Conservation (phyloP, 2,797 vertebrate genomes). For the Phalanger gymnotis region DNA sequence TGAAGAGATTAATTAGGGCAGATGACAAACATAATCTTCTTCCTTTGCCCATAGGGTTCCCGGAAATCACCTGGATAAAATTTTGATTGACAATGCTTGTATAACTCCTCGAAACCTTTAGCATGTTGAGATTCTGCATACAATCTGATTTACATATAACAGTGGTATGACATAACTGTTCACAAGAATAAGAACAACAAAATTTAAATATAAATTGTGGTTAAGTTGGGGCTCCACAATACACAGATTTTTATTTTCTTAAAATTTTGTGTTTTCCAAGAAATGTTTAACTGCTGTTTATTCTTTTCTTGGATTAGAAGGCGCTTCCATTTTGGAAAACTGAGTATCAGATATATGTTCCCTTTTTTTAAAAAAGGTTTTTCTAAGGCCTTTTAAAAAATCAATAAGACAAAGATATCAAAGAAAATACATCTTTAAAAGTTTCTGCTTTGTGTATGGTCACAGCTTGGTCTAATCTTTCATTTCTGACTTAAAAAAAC, state of each 20-base stretch:
- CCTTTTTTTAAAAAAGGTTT: neutral
- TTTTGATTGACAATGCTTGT: neutral
- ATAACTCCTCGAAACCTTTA: neutral
- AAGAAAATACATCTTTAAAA: neutral
- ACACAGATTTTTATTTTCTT: neutral
- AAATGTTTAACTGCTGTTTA: neutral
- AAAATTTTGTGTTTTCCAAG: constrained; percentile 1
- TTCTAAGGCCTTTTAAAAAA: constrained; percentile 9
- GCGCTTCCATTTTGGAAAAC: neutral
- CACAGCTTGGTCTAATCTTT: neutral
- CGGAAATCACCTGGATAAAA: neutral
- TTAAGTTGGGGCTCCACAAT: neutral
- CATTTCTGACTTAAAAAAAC: neutral
- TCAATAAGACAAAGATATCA: neutral
- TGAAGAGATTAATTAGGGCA: neutral
- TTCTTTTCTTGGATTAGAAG: constrained; percentile 4
- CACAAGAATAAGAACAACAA: neutral
- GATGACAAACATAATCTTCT: neutral
- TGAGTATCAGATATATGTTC: neutral
- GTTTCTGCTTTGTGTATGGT: neutral
- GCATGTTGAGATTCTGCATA: neutral
- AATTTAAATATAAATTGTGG: neutral
- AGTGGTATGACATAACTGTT: neutral
- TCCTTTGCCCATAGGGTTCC: neutral
- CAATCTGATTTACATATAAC: neutral